These are phyloP conservation scores for Seriola rivoliana DNA, from an alignment of 2,113 vertebrate species.

Conservation along the genomic window DNA sequence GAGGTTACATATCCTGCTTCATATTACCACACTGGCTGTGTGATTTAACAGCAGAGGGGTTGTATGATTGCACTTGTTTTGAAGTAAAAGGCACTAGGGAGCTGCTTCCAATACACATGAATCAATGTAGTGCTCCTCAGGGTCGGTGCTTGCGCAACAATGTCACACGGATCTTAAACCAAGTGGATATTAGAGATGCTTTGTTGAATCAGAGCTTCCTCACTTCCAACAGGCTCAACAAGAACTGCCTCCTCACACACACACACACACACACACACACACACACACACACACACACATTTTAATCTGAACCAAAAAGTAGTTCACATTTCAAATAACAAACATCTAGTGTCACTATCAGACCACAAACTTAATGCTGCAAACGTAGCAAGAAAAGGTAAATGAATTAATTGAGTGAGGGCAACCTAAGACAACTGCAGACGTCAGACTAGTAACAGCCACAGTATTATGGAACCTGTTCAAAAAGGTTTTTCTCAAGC, in stretches of 20 bases:
- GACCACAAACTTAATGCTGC: neutral
- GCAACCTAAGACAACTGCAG: neutral
- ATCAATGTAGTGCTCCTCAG: neutral
- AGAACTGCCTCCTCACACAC: neutral
- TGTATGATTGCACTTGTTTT: conserved; percentile 33
- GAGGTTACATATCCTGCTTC: conserved; percentile 70
- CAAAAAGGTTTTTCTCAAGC: too few relatives aligned
- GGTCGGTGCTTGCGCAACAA: conserved; percentile 4
- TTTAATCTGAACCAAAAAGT: neutral
- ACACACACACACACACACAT: too few relatives aligned
- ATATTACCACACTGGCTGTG: conserved; percentile 48
- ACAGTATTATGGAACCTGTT: neutral
- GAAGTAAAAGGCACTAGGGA: conserved; percentile 12
- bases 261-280: too few relatives aligned
- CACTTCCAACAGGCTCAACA: neutral
- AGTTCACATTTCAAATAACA: neutral
- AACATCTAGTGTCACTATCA: too few relatives aligned
- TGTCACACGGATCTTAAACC: neutral
- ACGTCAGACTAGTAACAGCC: too few relatives aligned
- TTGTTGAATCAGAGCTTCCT: neutral
- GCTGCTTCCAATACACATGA: neutral
- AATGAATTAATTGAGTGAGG: neutral
- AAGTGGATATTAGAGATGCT: conserved; percentile 16
- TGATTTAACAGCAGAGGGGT: conserved; percentile 21
- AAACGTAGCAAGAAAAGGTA: neutral